phyloP scores from a whole-genome alignment of 2,888 invertebrate species.

The Calephelis perditalis region DNA sequence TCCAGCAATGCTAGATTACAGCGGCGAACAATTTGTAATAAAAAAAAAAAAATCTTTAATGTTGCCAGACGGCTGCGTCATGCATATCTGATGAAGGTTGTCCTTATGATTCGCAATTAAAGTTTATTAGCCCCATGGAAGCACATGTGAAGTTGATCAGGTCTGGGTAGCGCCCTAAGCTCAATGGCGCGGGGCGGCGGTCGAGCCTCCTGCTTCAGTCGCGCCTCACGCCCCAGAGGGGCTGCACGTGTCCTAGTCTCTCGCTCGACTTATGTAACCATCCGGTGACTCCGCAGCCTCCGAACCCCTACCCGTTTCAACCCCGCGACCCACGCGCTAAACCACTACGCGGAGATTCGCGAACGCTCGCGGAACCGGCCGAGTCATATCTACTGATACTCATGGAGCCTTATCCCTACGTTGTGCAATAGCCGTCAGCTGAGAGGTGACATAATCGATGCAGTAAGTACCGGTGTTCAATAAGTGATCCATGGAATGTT shows the following conservation, averaged over 20 bases:
- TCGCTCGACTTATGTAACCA: conserved; percentile 73
- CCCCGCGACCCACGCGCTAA: conserved; percentile 40
- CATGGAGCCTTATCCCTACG: conserved; percentile 35
- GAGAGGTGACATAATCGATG: conserved; percentile 72
- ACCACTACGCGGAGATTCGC: conserved; percentile 35
- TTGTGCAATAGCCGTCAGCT: conserved; percentile 62
- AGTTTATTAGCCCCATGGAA: conserved; percentile 54
- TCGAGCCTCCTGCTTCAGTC: conserved; percentile 56
- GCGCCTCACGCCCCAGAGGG: conserved; percentile 69
- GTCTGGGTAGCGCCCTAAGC: conserved; percentile 57
- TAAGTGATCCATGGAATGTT: conserved; percentile 53
- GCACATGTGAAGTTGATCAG: conserved; percentile 64
- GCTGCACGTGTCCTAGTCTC: conserved; percentile 66
- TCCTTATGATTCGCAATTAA: conserved; percentile 49
- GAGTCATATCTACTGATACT: conserved; percentile 43
- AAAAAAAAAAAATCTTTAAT: too few species aligned
- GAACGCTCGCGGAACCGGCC: conserved; percentile 33
- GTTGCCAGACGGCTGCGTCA: neutral
- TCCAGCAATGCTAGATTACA: too few species aligned
- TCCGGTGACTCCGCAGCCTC: conserved; percentile 73
- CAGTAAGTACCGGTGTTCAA: conserved; percentile 68
- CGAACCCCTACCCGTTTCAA: conserved; percentile 53
- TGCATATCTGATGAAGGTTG: conserved; percentile 32
- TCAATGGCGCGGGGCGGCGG: conserved; percentile 70
- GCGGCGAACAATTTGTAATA: too few species aligned